A percentile compares a stretch with the other conserved stretches of the same genome.
Conservation (phyloP, 53 echinoderm and acorn worm genomes). For the Crossaster papposus region DNA sequence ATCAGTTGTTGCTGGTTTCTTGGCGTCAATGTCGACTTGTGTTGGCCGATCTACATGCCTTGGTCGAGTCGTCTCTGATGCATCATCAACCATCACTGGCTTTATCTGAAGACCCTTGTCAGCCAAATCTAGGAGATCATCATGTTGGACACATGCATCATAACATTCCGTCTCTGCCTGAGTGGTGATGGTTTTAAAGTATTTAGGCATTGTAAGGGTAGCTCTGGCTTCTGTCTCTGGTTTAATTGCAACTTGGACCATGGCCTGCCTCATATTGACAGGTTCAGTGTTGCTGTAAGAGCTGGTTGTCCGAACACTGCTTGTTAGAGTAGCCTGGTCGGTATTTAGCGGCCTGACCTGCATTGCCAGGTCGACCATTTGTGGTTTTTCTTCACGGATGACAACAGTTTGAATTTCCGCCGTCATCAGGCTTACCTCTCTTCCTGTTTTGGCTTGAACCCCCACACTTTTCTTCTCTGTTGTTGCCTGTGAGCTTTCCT, state of each 20-base stretch:
- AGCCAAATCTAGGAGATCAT: slow-evolving; percentile 26
- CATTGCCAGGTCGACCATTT: slow-evolving; percentile 20
- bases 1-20: slow-evolving; percentile 34
- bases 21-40: slow-evolving; percentile 39
- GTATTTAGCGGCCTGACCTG: slow-evolving; percentile 50
- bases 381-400: slow-evolving; percentile 46
- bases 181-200: slow-evolving; percentile 26
- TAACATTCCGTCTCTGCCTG: slow-evolving; percentile 20
- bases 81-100: slow-evolving; percentile 44
- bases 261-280: slow-evolving; percentile 32
- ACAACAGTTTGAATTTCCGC: slow-evolving; percentile 40
- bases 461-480: slow-evolving; percentile 21
- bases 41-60: slow-evolving; percentile 35
- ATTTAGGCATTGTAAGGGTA: slow-evolving; percentile 23
- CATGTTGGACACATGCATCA: slow-evolving; percentile 45
- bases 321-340: slow-evolving; percentile 33
- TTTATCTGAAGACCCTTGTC: slow-evolving; percentile 52
- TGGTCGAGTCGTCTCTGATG: slow-evolving; percentile 31
- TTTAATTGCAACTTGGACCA: slow-evolving; percentile 47
- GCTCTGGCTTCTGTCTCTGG: slow-evolving; percentile 28
- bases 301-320: background rate
- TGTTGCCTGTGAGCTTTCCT: slow-evolving; percentile 53
- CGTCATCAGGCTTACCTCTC: slow-evolving; percentile 51
- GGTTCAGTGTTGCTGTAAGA: slow-evolving; percentile 42
- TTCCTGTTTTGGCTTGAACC: slow-evolving; percentile 41